A percentile compares a stretch with the other conserved stretches of the same genome.
These are phyloP conservation scores for Asarcornis scutulata DNA, from an alignment of 2,113 vertebrate species.

Conservation along the genomic window DNA sequence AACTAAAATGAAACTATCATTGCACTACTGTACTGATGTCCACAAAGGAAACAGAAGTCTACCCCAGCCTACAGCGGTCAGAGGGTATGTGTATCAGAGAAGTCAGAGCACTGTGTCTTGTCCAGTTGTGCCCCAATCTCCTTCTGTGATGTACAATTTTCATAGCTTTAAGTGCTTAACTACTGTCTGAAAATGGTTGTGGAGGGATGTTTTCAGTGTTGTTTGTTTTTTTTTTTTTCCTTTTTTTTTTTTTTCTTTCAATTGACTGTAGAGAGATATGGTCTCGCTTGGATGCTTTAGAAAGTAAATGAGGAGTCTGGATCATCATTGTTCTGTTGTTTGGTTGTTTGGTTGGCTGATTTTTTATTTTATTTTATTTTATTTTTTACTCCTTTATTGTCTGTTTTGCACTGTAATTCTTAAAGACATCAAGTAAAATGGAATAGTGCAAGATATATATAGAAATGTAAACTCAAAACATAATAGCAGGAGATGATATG, in stretches of 20 bases:
- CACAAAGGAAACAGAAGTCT: neutral
- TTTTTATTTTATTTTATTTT: neutral
- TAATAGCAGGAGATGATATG: neutral
- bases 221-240: neutral
- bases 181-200: neutral
- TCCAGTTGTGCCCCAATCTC: neutral
- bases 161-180: neutral
- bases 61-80: neutral
- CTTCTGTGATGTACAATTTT: neutral
- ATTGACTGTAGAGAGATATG: neutral
- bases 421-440: neutral
- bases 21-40: neutral
- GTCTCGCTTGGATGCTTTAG: neutral
- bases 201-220: too few species aligned
- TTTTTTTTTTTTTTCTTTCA: neutral
- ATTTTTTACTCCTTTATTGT: neutral
- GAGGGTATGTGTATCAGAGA: neutral
- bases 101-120: neutral
- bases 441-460: neutral
- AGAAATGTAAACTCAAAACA: neutral
- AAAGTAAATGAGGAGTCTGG: neutral
- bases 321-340: neutral
- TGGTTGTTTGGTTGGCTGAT: too few species aligned
- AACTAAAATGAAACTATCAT: neutral
- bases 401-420: neutral